Conservation (phyloP, 2,113 vertebrate species). For the Craseonycteris thonglongyai region DNA sequence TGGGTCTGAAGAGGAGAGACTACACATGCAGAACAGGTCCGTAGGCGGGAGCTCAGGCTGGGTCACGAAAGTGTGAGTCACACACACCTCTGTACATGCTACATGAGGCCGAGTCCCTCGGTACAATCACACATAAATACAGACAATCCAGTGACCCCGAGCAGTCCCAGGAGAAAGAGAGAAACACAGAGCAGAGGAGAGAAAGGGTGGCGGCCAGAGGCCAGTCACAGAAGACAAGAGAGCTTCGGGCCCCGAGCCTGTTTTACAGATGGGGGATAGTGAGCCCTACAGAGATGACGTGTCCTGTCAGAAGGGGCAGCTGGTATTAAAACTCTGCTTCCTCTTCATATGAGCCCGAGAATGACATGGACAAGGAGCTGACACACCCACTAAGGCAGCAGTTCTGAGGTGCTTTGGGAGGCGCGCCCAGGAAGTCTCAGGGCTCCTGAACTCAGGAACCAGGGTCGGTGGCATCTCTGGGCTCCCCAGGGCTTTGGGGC, state of each 20-base stretch:
- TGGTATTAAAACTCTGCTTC: background rate
- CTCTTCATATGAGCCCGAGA: background rate
- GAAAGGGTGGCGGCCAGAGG: background rate
- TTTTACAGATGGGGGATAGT: background rate
- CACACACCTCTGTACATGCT: slow-evolving; percentile 42
- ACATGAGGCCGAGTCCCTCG: slow-evolving; percentile 38
- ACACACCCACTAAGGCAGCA: background rate
- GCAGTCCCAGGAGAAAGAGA: background rate
- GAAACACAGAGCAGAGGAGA: background rate
- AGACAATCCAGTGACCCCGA: background rate
- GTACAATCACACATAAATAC: slow-evolving; percentile 36
- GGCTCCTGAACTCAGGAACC: background rate
- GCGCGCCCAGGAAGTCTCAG: background rate
- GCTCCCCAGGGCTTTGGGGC: background rate
- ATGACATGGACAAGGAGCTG: background rate
- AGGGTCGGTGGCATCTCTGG: background rate
- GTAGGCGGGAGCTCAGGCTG: background rate
- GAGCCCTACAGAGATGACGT: background rate
- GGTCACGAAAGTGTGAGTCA: background rate
- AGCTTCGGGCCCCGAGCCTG: background rate
- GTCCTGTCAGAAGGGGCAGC: background rate
- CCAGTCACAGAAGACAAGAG: background rate
- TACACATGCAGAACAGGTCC: slow-evolving; percentile 34
- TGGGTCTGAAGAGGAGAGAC: background rate
- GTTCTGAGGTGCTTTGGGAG: background rate